Evolutionary conservation across 2,888 invertebrate genomes (phyloP).

Genomic region (Vannuccia rotundouncinata): DNA sequence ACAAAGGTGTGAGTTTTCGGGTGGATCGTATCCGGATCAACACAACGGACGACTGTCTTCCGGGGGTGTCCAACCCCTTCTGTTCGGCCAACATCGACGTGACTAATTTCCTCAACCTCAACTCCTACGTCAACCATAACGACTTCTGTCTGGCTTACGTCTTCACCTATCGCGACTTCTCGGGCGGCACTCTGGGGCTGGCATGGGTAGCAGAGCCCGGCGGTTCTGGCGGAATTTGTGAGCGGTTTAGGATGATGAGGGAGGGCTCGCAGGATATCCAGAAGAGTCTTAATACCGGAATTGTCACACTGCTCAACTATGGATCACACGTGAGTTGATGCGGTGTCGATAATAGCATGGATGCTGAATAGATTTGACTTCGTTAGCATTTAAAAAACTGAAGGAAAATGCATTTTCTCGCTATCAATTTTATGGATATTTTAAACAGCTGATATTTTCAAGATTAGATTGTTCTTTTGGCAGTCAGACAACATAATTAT

Average conservation of each 20-base stretch:
- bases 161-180: constrained; percentile 95
- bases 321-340: constrained; percentile 70
- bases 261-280: constrained; percentile 33
- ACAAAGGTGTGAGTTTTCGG: constrained; percentile 32
- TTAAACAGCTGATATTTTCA: too few species aligned
- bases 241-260: constrained; percentile 72
- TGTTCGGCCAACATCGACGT: constrained; percentile 96
- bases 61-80: constrained; percentile 63
- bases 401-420: too few species aligned
- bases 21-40: constrained; percentile 39
- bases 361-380: too few species aligned
- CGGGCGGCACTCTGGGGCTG: constrained; percentile 90
- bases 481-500: too few species aligned
- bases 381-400: too few species aligned
- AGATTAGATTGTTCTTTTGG: too few species aligned
- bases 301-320: constrained; percentile 97
- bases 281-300: constrained; percentile 90
- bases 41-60: constrained; percentile 39
- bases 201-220: constrained; percentile 88
- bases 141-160: constrained; percentile 99
- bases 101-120: constrained; percentile 93
- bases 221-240: constrained; percentile 96
- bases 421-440: too few species aligned
- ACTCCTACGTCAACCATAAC: constrained; percentile 91
- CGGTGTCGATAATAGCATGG: too few species aligned